Conservation (phyloP, 2,113 vertebrate genomes). For the Centropristis striata region DNA sequence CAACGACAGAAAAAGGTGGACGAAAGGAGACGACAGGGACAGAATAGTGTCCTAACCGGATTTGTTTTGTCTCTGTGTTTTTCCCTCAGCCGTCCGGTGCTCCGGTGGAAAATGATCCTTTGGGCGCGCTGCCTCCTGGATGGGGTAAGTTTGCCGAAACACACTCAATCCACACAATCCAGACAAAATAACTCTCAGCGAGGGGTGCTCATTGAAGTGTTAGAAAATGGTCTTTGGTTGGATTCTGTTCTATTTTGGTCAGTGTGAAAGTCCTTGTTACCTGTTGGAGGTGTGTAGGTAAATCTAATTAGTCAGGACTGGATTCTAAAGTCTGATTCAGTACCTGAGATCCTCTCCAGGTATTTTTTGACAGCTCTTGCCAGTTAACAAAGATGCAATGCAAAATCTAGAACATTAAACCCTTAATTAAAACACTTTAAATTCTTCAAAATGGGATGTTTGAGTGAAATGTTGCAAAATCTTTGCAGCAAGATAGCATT, state of each 20-base stretch:
- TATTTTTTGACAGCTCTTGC: background rate
- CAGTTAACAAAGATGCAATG: background rate
- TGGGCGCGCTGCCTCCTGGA: conserved; percentile 94
- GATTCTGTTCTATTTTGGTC: background rate
- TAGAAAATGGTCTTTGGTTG: background rate
- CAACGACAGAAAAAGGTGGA: background rate
- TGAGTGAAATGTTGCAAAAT: background rate
- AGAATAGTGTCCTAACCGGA: conserved; percentile 71
- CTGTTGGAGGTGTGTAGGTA: background rate
- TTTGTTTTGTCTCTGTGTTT: conserved; percentile 81
- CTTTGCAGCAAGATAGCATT: background rate
- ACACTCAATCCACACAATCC: background rate
- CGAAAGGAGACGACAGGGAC: background rate
- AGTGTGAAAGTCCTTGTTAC: background rate
- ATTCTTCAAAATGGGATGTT: background rate
- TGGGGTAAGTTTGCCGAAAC: conserved; percentile 94
- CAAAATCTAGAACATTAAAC: background rate
- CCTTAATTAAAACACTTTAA: background rate
- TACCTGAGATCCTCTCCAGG: background rate
- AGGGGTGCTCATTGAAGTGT: background rate
- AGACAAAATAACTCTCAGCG: background rate
- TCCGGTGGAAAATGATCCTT: conserved; percentile 93
- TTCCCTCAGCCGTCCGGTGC: conserved; percentile 89
- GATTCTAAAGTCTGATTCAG: background rate
- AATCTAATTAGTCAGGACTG: background rate